phyloP scores from a whole-genome alignment of 2,797 vertebrate genomes.

The Molossus molossus region DNA sequence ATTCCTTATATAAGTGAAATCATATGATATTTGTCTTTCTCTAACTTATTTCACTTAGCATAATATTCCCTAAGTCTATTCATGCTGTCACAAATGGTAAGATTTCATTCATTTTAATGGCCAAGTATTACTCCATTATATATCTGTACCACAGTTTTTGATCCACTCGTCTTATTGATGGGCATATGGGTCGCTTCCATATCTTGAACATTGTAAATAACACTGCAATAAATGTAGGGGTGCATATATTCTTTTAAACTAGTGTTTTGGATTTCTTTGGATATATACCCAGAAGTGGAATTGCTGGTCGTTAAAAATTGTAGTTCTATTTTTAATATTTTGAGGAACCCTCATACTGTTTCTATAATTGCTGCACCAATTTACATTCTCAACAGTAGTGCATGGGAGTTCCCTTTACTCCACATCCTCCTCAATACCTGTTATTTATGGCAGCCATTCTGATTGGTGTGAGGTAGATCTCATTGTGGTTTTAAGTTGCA shows the following conservation, averaged over 20 bases:
- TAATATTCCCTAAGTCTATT: not conserved
- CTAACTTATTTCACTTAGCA: not conserved
- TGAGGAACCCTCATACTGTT: not conserved
- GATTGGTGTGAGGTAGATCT: not conserved
- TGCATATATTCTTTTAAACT: not conserved
- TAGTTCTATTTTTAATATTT: not conserved
- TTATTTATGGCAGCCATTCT: not conserved
- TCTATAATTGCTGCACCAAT: not conserved
- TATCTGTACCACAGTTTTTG: not conserved
- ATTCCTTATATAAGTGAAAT: not conserved
- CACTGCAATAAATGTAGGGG: not conserved
- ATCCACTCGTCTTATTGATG: not conserved
- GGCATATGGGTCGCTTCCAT: not conserved
- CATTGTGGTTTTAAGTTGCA: not conserved
- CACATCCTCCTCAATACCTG: not conserved
- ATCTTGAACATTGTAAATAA: not conserved
- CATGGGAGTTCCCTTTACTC: not conserved
- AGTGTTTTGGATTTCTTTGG: not conserved
- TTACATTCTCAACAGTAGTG: not conserved
- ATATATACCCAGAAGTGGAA: not conserved
- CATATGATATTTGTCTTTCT: not conserved
- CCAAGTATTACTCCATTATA: not conserved
- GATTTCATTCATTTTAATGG: not conserved
- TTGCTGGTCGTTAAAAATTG: not conserved
- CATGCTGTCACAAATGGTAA: not conserved